Evolutionary conservation across 2,888 invertebrate genomes (phyloP).

Genomic region (Platypus cylindrus): DNA sequence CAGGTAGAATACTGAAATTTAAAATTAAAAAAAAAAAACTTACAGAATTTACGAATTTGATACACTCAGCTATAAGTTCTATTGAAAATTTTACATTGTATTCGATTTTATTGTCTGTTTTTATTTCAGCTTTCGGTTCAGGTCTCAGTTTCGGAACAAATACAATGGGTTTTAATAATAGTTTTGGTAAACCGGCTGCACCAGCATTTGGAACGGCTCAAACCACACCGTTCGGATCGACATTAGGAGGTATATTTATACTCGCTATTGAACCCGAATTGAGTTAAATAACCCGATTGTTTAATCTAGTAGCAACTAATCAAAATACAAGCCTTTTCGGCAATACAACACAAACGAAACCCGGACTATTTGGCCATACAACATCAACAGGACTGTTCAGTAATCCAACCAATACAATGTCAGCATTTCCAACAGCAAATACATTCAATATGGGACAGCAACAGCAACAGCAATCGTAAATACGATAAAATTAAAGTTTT

Average conservation of each 20-base stretch:
- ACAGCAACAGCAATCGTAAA: conserved; percentile 22
- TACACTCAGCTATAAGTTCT: background rate
- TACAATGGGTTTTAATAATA: conserved; percentile 11
- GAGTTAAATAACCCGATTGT: background rate
- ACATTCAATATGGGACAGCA: conserved; percentile 33
- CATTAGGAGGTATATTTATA: conserved; percentile 14
- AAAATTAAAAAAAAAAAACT: background rate
- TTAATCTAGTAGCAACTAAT: conserved; percentile 15
- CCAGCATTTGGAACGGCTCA: conserved; percentile 25
- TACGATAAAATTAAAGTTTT: conserved; percentile 5
- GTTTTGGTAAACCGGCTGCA: conserved; percentile 29
- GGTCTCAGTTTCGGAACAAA: conserved; percentile 17
- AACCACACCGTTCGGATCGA: conserved; percentile 14
- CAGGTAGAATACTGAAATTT: conserved; percentile 15
- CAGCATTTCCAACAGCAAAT: conserved; percentile 10
- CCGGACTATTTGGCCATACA: conserved; percentile 43
- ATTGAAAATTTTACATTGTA: background rate
- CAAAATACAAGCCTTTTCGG: conserved; percentile 34
- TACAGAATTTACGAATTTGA: background rate
- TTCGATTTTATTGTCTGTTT: conserved; percentile 19
- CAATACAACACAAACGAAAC: conserved; percentile 33
- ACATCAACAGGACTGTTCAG: conserved; percentile 17
- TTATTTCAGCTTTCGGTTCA: conserved; percentile 19
- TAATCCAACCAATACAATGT: conserved; percentile 11
- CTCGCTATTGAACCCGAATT: background rate